A percentile compares a stretch with the other conserved stretches of the same genome.
Conservation (phyloP, 2,113 vertebrate genomes). For the Oncorhynchus masou region DNA sequence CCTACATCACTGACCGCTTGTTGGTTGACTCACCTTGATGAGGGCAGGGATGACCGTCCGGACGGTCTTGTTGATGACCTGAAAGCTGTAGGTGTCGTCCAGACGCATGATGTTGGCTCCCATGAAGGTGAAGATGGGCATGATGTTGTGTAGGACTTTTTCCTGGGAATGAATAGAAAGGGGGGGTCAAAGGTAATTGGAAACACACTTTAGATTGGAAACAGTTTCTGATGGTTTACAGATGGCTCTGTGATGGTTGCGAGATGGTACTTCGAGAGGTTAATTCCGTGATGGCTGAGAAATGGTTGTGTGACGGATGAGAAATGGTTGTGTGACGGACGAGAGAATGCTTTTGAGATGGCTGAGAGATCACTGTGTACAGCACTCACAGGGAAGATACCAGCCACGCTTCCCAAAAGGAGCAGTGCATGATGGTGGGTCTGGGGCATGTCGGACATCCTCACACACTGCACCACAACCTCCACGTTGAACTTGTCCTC, state of each 20-base stretch:
- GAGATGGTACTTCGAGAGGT: not conserved
- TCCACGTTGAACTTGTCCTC: slow-evolving; percentile 96
- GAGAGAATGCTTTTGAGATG: not conserved
- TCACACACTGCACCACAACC: slow-evolving; percentile 90
- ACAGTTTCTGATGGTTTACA: too few species aligned
- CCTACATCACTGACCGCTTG: not conserved
- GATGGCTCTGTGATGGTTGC: not conserved
- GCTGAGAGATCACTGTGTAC: not conserved
- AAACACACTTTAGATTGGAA: too few species aligned
- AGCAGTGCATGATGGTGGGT: slow-evolving; percentile 95
- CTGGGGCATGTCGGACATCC: slow-evolving; percentile 87
- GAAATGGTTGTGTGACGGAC: not conserved
- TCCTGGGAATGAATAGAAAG: slow-evolving; percentile 71
- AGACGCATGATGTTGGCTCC: slow-evolving; percentile 91
- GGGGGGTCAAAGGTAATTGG: too few species aligned
- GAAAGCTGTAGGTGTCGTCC: slow-evolving; percentile 94
- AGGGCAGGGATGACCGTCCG: slow-evolving; percentile 94
- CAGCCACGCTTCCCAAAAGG: slow-evolving; percentile 83
- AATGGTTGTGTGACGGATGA: not conserved
- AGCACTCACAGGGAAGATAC: slow-evolving; percentile 89
- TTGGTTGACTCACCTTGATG: slow-evolving; percentile 76
- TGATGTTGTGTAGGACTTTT: slow-evolving; percentile 97
- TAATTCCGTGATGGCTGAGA: not conserved
- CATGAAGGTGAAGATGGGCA: slow-evolving; percentile 99
- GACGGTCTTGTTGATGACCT: slow-evolving; percentile 93